Evolutionary conservation across 2,797 vertebrate genomes (phyloP).

Genomic region (Pseudochirops corinnae): DNA sequence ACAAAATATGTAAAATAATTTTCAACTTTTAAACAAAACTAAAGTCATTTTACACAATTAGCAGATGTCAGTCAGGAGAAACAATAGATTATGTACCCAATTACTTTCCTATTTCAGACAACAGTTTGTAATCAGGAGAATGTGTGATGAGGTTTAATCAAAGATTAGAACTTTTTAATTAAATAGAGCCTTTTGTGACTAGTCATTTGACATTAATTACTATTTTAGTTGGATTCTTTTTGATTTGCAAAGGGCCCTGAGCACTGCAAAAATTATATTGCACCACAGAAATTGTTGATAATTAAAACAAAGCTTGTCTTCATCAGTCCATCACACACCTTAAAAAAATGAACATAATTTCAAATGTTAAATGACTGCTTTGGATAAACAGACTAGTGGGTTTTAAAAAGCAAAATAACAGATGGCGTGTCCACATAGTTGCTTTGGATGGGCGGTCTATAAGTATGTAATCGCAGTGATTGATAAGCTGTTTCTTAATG

Average conservation of each 20-base stretch:
- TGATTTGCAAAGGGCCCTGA: constrained; percentile 85
- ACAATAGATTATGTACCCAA: constrained; percentile 82
- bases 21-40: constrained; percentile 70
- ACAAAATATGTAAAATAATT: constrained; percentile 34
- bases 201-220: constrained; percentile 89
- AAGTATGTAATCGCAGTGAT: constrained; percentile 84
- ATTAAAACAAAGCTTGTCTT: constrained; percentile 84
- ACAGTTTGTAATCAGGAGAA: constrained; percentile 84
- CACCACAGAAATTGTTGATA: constrained; percentile 84
- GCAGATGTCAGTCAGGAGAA: constrained; percentile 82
- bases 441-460: constrained; percentile 81
- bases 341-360: constrained; percentile 78
- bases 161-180: constrained; percentile 89
- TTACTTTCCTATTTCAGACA: constrained; percentile 84
- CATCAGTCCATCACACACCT: constrained; percentile 75
- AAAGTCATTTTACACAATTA: constrained; percentile 82
- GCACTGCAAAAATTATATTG: constrained; percentile 82
- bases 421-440: constrained; percentile 80
- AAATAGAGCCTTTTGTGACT: constrained; percentile 84
- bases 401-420: constrained; percentile 82
- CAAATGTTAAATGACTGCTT: constrained; percentile 74
- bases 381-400: constrained; percentile 74
- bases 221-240: constrained; percentile 86
- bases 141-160: constrained; percentile 85
- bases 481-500: constrained; percentile 82